These are phyloP conservation scores for Augochlora pura DNA, from an alignment of 1,140 invertebrate genomes.

Conservation along the genomic window DNA sequence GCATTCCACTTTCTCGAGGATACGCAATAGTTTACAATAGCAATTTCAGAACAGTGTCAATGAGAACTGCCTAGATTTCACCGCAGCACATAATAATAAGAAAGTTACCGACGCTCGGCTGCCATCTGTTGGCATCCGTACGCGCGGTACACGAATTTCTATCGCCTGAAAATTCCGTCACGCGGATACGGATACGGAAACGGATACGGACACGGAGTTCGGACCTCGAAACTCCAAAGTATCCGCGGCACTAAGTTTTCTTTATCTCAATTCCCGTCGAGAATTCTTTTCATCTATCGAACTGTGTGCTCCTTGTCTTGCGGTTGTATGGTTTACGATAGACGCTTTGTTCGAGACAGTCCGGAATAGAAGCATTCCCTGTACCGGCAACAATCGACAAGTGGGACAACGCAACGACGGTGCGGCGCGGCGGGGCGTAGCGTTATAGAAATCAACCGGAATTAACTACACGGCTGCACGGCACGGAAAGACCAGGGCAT, in stretches of 20 bases:
- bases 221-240: too few relatives aligned
- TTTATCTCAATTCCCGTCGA: too few relatives aligned
- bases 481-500: conserved; percentile 18
- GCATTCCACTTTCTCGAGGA: conserved; percentile 20
- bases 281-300: too few relatives aligned
- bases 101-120: conserved; percentile 30
- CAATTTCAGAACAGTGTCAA: conserved; percentile 33
- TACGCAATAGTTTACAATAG: conserved; percentile 18
- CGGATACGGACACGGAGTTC: too few relatives aligned
- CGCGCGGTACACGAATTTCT: background rate
- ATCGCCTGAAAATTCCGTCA: background rate
- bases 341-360: too few relatives aligned
- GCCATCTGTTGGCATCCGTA: conserved; percentile 21
- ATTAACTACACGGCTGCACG: conserved; percentile 31
- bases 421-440: background rate
- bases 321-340: too few relatives aligned
- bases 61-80: conserved; percentile 31
- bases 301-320: too few relatives aligned
- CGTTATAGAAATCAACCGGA: conserved; percentile 40
- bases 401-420: background rate
- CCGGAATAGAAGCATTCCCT: background rate
- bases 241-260: too few relatives aligned
- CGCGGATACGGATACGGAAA: too few relatives aligned
- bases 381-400: conserved; percentile 20
- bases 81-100: conserved; percentile 9